A percentile compares a stretch with the other conserved stretches of the same genome.
Conservation (phyloP, 2,888 invertebrate genomes). For the Orchesellides sinensis region DNA sequence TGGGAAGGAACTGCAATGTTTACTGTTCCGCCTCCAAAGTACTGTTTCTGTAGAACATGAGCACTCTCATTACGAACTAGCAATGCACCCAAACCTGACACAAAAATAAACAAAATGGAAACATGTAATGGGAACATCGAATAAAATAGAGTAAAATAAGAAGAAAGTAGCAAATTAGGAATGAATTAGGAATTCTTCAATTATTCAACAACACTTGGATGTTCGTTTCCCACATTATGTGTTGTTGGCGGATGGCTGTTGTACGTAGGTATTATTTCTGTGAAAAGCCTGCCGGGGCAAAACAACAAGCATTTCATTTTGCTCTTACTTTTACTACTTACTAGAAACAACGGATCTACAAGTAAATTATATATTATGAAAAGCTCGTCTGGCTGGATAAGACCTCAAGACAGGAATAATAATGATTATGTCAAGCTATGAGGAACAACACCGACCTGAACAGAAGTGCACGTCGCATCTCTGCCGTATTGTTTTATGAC, state of each 20-base stretch:
- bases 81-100: constrained; percentile 87
- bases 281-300: too few relatives aligned
- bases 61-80: constrained; percentile 85
- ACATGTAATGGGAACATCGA: constrained; percentile 30
- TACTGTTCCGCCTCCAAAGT: constrained; percentile 97
- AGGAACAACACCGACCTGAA: constrained; percentile 30
- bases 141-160: constrained; percentile 29
- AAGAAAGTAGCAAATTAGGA: constrained; percentile 62
- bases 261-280: too few relatives aligned
- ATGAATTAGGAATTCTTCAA: constrained; percentile 67
- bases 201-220: constrained; percentile 64
- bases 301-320: background rate
- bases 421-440: constrained; percentile 47
- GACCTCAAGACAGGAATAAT: constrained; percentile 35
- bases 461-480: constrained; percentile 18
- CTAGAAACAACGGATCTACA: constrained; percentile 15
- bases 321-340: constrained; percentile 9
- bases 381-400: constrained; percentile 7
- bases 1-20: constrained; percentile 86
- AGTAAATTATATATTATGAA: constrained; percentile 24
- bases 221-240: constrained; percentile 31
- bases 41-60: constrained; percentile 83
- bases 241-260: too few relatives aligned
- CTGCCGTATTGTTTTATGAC: constrained; percentile 15
- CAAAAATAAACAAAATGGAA: constrained; percentile 52